Evolutionary conservation across 2,113 vertebrate genomes (phyloP), one percentile per base, ranked within the genome.

Genomic region (Bambusicola thoracicus): DNA sequence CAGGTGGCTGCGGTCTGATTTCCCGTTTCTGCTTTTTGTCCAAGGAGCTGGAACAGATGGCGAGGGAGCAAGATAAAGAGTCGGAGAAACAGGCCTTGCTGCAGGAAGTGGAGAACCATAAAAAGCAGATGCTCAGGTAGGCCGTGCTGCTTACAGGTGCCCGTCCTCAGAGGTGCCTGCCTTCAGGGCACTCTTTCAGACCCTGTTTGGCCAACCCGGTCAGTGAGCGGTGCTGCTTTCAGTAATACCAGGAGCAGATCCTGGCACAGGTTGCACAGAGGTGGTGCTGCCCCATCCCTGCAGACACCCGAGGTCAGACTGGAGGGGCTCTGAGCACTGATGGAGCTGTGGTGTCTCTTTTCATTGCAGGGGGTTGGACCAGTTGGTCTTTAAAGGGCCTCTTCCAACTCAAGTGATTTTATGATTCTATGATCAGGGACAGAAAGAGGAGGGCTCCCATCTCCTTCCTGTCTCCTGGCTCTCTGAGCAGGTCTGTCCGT

Each of bases 111-210:
- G 98, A 99, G 68, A 98, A 97, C 76, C 99, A 99, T 90, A 98
- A 98, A 72, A 99, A 99, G 84, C 99, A 99, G 96, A 99, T 99
- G 99, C 97, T 99, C 75, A 99, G 99, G 99, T 99, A 92, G 87
- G 97, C 87, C 11, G 16, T 15, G 77, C 73, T 61, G 9, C 15
- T 34, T 56, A 17, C 9, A 1, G 6, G 19, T 22, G 7, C 1
- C 11, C 6, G 40, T 19, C 13, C 30, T 2, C 29, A 3, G 41
- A 49, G 34, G 9, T 1, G 10, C 9, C 36, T 6, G 59, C 1
- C 3, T 48, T 48, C 2, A 4, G 6, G 13, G 3, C 49, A 3
- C 58, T 20, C 48, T 46, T 38, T 36, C 1, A 0, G 36, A 6
- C 30, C 8, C 25, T 4, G 18, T 4, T 43, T 44, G 34, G 73